Percentiles rank a stretch among this genome's conserved stretches.
phyloP scores from a whole-genome alignment of 2,113 vertebrate species.

The Corynorhinus townsendii region DNA sequence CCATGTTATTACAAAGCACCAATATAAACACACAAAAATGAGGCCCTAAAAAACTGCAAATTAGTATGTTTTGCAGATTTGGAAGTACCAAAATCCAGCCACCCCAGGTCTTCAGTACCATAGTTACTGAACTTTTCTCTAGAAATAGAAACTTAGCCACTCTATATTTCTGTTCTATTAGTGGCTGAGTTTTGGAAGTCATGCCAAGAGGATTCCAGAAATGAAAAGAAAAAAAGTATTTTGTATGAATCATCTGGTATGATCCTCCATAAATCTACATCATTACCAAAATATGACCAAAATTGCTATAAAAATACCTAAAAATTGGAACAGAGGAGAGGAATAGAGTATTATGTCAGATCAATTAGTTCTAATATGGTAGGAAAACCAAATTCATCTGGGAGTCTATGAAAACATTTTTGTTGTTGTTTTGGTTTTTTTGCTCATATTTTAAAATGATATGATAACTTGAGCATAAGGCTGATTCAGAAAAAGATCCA shows the following conservation, averaged over 20 bases:
- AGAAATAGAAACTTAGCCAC: conserved; percentile 79
- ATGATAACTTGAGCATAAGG: conserved; percentile 21
- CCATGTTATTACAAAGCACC: conserved; percentile 28
- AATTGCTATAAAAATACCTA: conserved; percentile 75
- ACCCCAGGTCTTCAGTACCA: conserved; percentile 59
- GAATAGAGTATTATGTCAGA: conserved; percentile 74
- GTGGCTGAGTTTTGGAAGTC: conserved; percentile 72
- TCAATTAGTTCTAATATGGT: conserved; percentile 61
- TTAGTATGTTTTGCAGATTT: conserved; percentile 39
- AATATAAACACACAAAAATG: conserved; percentile 34
- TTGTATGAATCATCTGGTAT: conserved; percentile 79
- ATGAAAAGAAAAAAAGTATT: conserved; percentile 56
- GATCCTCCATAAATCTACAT: conserved; percentile 76
- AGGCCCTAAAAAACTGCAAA: conserved; percentile 46
- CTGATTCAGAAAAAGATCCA: conserved; percentile 51
- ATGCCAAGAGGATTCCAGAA: conserved; percentile 72
- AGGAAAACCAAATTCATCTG: conserved; percentile 57
- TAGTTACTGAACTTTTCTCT: conserved; percentile 63
- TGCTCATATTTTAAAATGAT: neutral
- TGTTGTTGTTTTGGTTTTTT: conserved; percentile 17
- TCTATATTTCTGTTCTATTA: conserved; percentile 81
- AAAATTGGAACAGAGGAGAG: conserved; percentile 65
- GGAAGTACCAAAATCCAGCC: conserved; percentile 63
- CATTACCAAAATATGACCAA: conserved; percentile 80
- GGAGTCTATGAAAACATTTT: conserved; percentile 30